phyloP scores from a whole-genome alignment of 2,113 vertebrate species.

The Daboia siamensis region DNA sequence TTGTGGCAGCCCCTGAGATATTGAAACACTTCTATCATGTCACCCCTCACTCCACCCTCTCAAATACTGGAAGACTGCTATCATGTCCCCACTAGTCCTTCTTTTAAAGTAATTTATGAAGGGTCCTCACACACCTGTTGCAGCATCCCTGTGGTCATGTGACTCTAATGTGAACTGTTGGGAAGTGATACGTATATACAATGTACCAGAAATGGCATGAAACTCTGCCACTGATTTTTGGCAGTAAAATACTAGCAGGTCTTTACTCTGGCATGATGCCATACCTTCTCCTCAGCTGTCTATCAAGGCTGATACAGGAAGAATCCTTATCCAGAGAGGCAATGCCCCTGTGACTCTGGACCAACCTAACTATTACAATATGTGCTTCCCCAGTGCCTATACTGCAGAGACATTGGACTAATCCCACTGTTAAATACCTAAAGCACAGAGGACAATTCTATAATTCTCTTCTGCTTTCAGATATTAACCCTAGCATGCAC shows the following conservation, averaged over 20 bases:
- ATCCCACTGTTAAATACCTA: background rate
- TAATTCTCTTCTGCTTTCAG: background rate
- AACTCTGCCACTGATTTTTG: background rate
- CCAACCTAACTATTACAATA: background rate
- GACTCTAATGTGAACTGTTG: too few relatives aligned
- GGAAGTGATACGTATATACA: too few relatives aligned
- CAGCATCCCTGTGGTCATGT: too few relatives aligned
- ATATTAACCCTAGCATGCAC: background rate
- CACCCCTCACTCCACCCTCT: too few relatives aligned
- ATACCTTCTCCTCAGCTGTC: background rate
- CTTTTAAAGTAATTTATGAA: too few relatives aligned
- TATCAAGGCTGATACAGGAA: background rate
- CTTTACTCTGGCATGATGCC: background rate
- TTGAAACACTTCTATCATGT: too few relatives aligned
- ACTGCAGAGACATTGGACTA: background rate
- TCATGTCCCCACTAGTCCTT: too few relatives aligned
- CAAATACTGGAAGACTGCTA: too few relatives aligned
- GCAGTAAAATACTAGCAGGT: background rate
- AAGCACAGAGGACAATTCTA: background rate
- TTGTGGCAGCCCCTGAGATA: too few relatives aligned
- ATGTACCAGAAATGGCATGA: background rate
- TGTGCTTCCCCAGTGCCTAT: background rate
- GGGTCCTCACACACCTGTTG: too few relatives aligned
- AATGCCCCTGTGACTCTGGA: background rate
- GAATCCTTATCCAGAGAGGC: background rate